Evolutionary conservation across 2,797 vertebrate species (phyloP).

Genomic region (Scyliorhinus canicula): DNA sequence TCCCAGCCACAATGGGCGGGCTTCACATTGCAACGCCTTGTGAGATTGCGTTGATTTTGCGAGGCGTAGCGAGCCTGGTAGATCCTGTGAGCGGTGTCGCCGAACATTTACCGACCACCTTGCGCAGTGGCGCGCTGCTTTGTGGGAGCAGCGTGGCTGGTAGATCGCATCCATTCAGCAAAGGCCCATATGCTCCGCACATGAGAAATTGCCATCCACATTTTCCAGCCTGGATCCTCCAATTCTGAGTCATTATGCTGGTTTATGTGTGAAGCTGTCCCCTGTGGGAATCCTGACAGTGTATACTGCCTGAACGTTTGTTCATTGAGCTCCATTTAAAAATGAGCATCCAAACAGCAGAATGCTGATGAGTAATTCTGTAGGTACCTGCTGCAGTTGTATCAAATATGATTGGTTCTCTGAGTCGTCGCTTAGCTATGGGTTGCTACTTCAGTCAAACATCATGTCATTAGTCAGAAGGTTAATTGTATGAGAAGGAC

Average conservation of each 20-base stretch:
- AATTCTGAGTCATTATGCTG: too few relatives aligned
- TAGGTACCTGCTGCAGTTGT: neutral
- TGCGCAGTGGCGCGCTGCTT: too few relatives aligned
- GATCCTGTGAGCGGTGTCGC: too few relatives aligned
- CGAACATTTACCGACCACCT: too few relatives aligned
- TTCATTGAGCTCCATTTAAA: neutral
- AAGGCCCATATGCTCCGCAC: neutral
- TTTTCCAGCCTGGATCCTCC: neutral
- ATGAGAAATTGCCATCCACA: neutral
- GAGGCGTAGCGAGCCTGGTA: too few relatives aligned
- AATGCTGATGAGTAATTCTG: slow-evolving; percentile 9
- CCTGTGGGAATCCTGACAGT: neutral
- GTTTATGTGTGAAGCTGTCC: neutral
- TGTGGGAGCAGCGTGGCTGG: too few relatives aligned
- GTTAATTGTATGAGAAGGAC: slow-evolving; percentile 39
- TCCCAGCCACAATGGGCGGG: too few relatives aligned
- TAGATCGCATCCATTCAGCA: too few relatives aligned
- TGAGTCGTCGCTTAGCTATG: slow-evolving; percentile 17
- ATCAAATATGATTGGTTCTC: slow-evolving; percentile 30
- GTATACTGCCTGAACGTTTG: neutral
- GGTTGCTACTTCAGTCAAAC: slow-evolving; percentile 34
- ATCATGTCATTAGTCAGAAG: slow-evolving; percentile 37
- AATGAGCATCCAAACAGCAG: neutral
- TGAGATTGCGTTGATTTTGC: too few relatives aligned
- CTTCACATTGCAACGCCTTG: too few relatives aligned